These are phyloP conservation scores for Apostichopus parvimensis DNA, from an alignment of 35 echinoderm and acorn worm species.

Conservation along the genomic window DNA sequence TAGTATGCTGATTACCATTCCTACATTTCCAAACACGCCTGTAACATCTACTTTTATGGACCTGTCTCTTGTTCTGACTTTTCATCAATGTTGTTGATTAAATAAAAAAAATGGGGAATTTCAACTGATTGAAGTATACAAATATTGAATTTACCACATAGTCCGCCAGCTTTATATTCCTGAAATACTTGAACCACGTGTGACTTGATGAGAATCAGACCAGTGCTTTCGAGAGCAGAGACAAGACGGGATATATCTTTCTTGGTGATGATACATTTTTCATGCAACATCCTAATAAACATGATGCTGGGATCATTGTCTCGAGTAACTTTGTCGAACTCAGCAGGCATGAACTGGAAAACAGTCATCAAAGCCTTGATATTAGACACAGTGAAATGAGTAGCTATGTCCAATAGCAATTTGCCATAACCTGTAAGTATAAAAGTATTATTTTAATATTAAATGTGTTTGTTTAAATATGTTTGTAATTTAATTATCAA, in stretches of 20 bases:
- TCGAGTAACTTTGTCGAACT: not conserved
- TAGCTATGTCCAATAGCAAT: not conserved
- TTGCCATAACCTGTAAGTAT: not conserved
- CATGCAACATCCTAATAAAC: not conserved
- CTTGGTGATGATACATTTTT: not conserved
- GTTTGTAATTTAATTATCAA: no score
- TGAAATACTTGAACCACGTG: not conserved
- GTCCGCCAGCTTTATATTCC: not conserved
- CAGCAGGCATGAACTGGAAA: not conserved
- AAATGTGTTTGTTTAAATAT: no score
- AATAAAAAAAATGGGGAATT: not conserved
- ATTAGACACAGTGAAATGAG: not conserved
- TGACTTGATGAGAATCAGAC: not conserved
- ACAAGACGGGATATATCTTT: not conserved
- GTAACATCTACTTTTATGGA: no score
- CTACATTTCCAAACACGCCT: no score
- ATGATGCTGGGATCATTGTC: not conserved
- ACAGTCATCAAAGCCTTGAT: not conserved
- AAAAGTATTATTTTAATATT: not conserved
- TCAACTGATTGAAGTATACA: not conserved
- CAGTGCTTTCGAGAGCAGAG: not conserved
- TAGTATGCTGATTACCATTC: not conserved
- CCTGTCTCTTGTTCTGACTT: not conserved
- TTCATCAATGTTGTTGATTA: not conserved
- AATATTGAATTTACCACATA: not conserved